Conservation (phyloP, 1,140 invertebrate species). For the Zaprionus ghesquierei region DNA sequence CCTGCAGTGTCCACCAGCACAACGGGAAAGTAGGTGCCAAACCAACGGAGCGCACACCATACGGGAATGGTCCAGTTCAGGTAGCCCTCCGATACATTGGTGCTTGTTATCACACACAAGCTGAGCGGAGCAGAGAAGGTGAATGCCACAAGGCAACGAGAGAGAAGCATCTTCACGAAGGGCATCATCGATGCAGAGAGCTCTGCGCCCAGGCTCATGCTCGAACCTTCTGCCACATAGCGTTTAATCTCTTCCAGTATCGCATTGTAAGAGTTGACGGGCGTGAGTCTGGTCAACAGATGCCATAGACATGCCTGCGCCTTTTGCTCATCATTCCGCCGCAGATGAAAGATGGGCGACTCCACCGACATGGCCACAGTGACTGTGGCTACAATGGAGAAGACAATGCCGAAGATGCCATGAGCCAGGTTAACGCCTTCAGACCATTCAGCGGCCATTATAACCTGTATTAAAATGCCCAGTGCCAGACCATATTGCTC, state of each 20-base stretch:
- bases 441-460: conserved; percentile 50
- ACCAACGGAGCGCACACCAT: conserved; percentile 42
- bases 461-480: conserved; percentile 61
- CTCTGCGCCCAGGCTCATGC: conserved; percentile 26
- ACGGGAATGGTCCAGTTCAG: conserved; percentile 40
- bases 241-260: conserved; percentile 50
- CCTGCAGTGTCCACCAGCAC: conserved; percentile 47
- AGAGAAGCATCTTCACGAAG: conserved; percentile 57
- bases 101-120: conserved; percentile 8
- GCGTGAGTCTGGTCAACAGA: conserved; percentile 11
- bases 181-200: conserved; percentile 41
- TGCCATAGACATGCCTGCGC: conserved; percentile 34
- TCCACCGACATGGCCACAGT: conserved; percentile 32
- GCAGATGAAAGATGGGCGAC: conserved; percentile 61
- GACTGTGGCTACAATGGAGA: conserved; percentile 28
- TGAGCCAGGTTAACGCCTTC: conserved; percentile 47
- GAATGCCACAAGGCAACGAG: conserved; percentile 67
- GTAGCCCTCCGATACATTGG: not conserved
- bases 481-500: conserved; percentile 45
- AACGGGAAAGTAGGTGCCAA: conserved; percentile 45
- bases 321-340: conserved; percentile 54
- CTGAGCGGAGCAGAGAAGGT: conserved; percentile 59
- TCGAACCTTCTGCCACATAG: conserved; percentile 48
- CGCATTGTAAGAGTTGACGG: conserved; percentile 13
- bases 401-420: conserved; percentile 64